These are phyloP conservation scores for Pseudochirops cupreus DNA, from an alignment of 2,797 vertebrate species.

Conservation along the genomic window DNA sequence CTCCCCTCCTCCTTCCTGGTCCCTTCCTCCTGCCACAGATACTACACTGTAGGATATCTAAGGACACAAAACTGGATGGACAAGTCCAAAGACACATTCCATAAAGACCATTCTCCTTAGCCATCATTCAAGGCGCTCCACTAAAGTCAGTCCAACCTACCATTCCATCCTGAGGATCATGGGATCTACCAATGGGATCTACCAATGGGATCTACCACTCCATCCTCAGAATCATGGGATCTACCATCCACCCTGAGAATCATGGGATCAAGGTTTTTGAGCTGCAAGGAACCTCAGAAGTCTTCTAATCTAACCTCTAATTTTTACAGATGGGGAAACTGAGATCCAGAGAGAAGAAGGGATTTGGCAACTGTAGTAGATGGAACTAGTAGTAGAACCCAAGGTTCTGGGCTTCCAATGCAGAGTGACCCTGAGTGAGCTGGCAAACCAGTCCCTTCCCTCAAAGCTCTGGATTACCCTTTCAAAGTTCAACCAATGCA, in stretches of 20 bases:
- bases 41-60: neutral
- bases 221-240: neutral
- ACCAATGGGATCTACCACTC: too few species aligned
- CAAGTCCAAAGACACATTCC: neutral
- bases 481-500: neutral
- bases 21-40: neutral
- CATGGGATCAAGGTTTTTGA: neutral
- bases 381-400: neutral
- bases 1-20: neutral
- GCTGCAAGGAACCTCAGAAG: neutral
- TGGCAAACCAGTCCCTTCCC: neutral
- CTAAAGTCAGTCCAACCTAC: neutral
- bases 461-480: neutral
- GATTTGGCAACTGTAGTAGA: neutral
- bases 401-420: neutral
- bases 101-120: neutral
- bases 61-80: neutral
- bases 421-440: neutral
- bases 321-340: neutral
- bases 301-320: neutral
- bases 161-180: neutral
- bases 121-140: neutral
- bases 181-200: neutral
- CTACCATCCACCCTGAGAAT: neutral
- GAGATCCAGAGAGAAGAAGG: neutral